Base-by-base conservation (phyloP, 2,888 invertebrate species). In the Campoplex capitator region DNA sequence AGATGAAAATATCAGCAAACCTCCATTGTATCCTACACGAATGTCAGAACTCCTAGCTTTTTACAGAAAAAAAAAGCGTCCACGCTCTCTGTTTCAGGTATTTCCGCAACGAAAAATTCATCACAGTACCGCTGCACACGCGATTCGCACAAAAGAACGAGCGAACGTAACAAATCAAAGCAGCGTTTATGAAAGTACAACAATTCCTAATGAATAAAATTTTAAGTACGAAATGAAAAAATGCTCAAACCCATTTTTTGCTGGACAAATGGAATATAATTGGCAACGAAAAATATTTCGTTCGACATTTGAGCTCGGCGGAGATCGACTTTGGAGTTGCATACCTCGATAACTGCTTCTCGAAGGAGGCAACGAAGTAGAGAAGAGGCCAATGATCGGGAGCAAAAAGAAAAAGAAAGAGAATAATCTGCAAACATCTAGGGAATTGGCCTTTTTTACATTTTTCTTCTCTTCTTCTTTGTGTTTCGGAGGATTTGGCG, bases 261-360 rank as follows among this genome's bases (percentile, higher is more conserved):
- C 2, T 51, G 4, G 16, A 18, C 51, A n/a, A 51, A n/a, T 23
- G 0, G 18, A 51, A 18, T 18, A 18, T 51, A 38, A 38, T 51
- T 4, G n/a, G 0, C 18, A 51, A 6, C 62, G 16, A 32, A 32
- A 62, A 11, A 62, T 28, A n/a, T n/a, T 35, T 38, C 18, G n/a
- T n/a, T 51, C 18, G 13, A 0, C 23, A 7, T 78, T 56, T 28
- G 0, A 56, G 45, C 56, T 38, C 6, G 42, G 8, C 23, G 23
- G 23, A 23, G 54, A 70, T 78, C 65, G 76, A 77, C 42, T 78
- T 68, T 35, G 18, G 68, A 54, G 51, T 8, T 78, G 54, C 68
- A 70, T 68, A 68, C 54, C 77, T 51, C 62, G 13, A 56, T n/a
- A 56, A 23, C 38, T 38, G 51, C 54, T 67, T 68, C n/a, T 32